Evolutionary conservation across 2,797 vertebrate species (phyloP).

Genomic region (Gobionotothen gibberifrons): DNA sequence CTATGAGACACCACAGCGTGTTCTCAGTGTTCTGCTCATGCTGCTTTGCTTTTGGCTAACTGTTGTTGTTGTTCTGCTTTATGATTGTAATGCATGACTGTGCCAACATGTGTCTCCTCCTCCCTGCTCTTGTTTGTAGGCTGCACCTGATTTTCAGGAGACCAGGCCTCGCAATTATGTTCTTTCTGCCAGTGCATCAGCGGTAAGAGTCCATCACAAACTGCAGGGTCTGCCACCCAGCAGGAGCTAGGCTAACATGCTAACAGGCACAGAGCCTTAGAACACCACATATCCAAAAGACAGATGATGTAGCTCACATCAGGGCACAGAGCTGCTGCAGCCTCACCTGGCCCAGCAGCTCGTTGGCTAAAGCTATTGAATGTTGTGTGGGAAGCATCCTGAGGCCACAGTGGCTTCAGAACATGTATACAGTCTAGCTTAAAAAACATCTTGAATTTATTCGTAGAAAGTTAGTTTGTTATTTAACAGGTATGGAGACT

Average conservation of each 20-base stretch:
- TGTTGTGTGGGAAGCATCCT: not conserved
- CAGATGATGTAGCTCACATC: too few relatives aligned
- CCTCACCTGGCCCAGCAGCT: too few relatives aligned
- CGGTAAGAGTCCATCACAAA: constrained; percentile 86
- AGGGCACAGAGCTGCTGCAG: not conserved
- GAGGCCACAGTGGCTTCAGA: not conserved
- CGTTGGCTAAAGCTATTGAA: too few relatives aligned
- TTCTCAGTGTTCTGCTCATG: constrained; percentile 8
- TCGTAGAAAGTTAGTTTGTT: not conserved
- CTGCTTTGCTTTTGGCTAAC: not conserved
- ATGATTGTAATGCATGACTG: constrained; percentile 45
- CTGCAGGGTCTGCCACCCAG: not conserved
- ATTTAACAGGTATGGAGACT: not conserved
- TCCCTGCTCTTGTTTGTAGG: constrained; percentile 78
- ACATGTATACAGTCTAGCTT: not conserved
- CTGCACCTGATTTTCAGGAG: constrained; percentile 98
- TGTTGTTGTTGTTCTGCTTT: constrained; percentile 24
- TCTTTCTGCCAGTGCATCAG: constrained; percentile 97
- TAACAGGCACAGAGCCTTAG: not conserved
- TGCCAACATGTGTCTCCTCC: constrained; percentile 59
- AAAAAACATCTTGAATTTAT: not conserved
- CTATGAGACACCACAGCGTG: not conserved
- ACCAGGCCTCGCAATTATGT: constrained; percentile 97
- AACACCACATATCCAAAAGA: not conserved
- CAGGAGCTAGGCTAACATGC: constrained; percentile 10